phyloP scores from a whole-genome alignment of 2,113 vertebrate genomes.

The Bubalus kerabau region DNA sequence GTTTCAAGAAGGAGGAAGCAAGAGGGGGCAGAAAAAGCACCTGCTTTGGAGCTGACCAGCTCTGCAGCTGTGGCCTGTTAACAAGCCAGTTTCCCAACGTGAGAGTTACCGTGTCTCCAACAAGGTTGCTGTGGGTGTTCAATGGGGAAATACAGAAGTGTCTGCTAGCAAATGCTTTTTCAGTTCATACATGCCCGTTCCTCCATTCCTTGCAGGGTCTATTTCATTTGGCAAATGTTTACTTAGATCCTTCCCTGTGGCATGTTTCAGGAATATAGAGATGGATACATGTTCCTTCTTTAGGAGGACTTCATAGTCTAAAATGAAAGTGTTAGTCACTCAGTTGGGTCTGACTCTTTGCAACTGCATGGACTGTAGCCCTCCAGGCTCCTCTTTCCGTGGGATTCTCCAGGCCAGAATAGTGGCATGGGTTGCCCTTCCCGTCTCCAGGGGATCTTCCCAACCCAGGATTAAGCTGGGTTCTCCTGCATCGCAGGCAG shows the following conservation, averaged over 20 bases:
- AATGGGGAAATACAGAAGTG: too few species aligned
- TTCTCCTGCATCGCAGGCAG: not conserved
- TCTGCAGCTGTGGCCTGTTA: not conserved
- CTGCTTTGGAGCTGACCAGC: too few species aligned
- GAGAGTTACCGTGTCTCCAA: fast-evolving
- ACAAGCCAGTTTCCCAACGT: not conserved
- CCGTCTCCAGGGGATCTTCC: not conserved
- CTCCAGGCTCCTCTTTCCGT: not conserved
- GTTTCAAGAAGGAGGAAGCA: not conserved
- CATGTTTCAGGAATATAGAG: not conserved
- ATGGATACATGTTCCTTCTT: not conserved
- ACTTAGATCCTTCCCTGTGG: not conserved
- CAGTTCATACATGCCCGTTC: not conserved
- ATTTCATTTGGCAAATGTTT: not conserved
- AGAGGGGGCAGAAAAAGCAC: too few species aligned
- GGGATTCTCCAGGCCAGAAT: not conserved
- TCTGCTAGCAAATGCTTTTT: fast-evolving
- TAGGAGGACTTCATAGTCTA: not conserved
- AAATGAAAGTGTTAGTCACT: not conserved
- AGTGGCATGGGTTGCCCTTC: not conserved
- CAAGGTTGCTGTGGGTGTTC: not conserved
- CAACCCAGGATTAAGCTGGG: not conserved
- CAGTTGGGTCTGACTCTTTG: not conserved
- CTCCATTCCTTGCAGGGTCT: too few species aligned
- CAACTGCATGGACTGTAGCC: not conserved